These are phyloP conservation scores for Malachius bipustulatus DNA, from an alignment of 2,888 invertebrate species.

Conservation along the genomic window DNA sequence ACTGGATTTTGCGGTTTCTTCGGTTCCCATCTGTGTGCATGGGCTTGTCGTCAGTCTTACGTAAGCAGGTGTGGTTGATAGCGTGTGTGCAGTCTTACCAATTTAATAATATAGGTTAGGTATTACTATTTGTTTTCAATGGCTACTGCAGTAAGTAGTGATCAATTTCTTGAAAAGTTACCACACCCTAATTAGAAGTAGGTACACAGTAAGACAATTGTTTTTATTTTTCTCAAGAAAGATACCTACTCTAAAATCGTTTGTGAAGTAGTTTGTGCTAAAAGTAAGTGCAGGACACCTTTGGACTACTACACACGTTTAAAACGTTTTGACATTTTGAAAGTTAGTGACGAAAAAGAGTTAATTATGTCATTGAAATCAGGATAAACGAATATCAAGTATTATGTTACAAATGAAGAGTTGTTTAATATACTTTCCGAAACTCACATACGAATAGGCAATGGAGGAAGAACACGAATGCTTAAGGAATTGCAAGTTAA, in stretches of 20 bases:
- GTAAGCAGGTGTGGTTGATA: constrained; percentile 15
- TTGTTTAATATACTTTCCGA: constrained; percentile 23
- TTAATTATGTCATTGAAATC: constrained; percentile 22
- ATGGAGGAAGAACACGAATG: constrained; percentile 25
- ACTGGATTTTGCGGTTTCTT: constrained; percentile 9
- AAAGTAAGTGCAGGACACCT: constrained; percentile 21
- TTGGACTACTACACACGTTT: constrained; percentile 21
- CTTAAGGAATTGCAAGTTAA: constrained; percentile 23
- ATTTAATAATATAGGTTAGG: constrained; percentile 12
- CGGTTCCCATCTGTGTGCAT: constrained; percentile 2
- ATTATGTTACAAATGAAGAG: constrained; percentile 24
- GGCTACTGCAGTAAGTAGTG: constrained; percentile 20
- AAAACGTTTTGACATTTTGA: constrained; percentile 23
- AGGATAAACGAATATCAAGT: constrained; percentile 19
- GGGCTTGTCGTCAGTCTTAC: constrained; percentile 14
- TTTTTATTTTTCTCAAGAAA: constrained; percentile 22
- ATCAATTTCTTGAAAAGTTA: constrained; percentile 20
- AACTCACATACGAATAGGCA: constrained; percentile 23
- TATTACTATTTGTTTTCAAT: constrained; percentile 19
- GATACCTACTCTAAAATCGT: constrained; percentile 22
- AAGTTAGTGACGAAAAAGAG: constrained; percentile 20
- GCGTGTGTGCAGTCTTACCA: constrained; percentile 12
- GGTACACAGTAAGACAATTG: constrained; percentile 24
- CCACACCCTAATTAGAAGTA: constrained; percentile 19
- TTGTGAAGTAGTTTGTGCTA: constrained; percentile 23